Base-by-base conservation (phyloP, 2,797 vertebrate genomes). In the Acrossocheilus wenchowensis region DNA sequence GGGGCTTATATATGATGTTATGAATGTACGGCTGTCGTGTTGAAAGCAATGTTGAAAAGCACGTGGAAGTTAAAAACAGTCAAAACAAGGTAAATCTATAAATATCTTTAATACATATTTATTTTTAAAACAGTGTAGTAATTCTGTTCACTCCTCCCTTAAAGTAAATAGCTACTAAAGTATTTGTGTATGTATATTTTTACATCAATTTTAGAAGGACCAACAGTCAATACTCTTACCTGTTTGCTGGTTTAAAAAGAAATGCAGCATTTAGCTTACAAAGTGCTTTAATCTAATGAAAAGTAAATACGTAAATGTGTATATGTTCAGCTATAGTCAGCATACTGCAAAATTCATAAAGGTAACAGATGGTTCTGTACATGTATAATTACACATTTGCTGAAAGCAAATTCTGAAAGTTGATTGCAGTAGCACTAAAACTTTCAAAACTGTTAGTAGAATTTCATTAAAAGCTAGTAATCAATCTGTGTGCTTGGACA, bases 231-330 rank as follows among this genome's bases (percentile, higher is more conserved):
- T 84, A 48, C 60, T 86, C 41, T 69, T 62, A 77, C 80, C 86
- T 66, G 68, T 60, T 86, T 77, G 81, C 60, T 78, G 54, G 88
- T 90, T 90, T 79, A 15, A 81, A 84, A 64, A 88, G 34, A 89
- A 84, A 83, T 84, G 50, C 82, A 86, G 83, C 82, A 75, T 88
- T 78, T 87, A 89, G 86, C 84, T 90, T 81, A 90, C 84, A 93
- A 94, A 93, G 92, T 93, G 91, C 92, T 89, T 91, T 68, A 86
- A 78, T 72, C 68, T 66, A 83, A 68, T 34, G 36, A 36, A 83
- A 82, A 26, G 43, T 83, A 78, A 30, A 48, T 17, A 6, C 45
- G 23, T 90, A 45, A 84, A 75, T 88, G 88, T 93, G 89, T 92
- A 89, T 93, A 93, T 92, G 83, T 89, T 91, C 68, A 90, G 90